Evolutionary conservation across 2,888 invertebrate genomes (phyloP).

Genomic region (Agrypnus murinus): DNA sequence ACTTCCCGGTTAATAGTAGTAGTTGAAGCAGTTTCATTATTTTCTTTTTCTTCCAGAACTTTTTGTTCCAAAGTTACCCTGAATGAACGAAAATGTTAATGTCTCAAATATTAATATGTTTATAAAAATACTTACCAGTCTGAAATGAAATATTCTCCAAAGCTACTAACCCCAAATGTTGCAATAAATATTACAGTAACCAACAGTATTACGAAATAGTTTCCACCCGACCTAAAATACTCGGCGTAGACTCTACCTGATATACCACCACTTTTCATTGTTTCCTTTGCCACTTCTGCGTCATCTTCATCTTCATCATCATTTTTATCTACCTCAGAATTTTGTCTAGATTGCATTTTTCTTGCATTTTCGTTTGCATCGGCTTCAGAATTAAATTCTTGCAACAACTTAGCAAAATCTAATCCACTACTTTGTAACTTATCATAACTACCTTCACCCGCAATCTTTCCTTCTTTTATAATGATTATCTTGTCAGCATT

Average conservation of each 20-base stretch:
- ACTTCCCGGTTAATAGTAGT: not conserved
- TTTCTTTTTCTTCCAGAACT: conserved; percentile 48
- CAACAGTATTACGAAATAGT: conserved; percentile 75
- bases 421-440: conserved; percentile 80
- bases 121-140: conserved; percentile 77
- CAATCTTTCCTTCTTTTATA: conserved; percentile 72
- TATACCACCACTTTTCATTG: conserved; percentile 56
- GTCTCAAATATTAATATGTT: not conserved
- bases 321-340: conserved; percentile 40
- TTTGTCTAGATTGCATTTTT: not conserved
- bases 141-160: conserved; percentile 85
- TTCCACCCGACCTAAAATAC: conserved; percentile 83
- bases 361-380: conserved; percentile 60
- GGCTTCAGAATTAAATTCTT: conserved; percentile 63
- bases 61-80: conserved; percentile 67
- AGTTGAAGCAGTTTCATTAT: not conserved
- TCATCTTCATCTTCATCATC: conserved; percentile 68
- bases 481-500: conserved; percentile 67
- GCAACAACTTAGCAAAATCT: conserved; percentile 77
- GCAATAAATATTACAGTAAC: conserved; percentile 78
- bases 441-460: conserved; percentile 79
- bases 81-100: conserved; percentile 37
- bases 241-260: conserved; percentile 75
- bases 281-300: conserved; percentile 79
- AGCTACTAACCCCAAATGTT: conserved; percentile 82